A percentile compares a stretch with the other conserved stretches of the same genome.
phyloP scores from a whole-genome alignment of 2,797 vertebrate genomes.

The Tragelaphus eurycerus region DNA sequence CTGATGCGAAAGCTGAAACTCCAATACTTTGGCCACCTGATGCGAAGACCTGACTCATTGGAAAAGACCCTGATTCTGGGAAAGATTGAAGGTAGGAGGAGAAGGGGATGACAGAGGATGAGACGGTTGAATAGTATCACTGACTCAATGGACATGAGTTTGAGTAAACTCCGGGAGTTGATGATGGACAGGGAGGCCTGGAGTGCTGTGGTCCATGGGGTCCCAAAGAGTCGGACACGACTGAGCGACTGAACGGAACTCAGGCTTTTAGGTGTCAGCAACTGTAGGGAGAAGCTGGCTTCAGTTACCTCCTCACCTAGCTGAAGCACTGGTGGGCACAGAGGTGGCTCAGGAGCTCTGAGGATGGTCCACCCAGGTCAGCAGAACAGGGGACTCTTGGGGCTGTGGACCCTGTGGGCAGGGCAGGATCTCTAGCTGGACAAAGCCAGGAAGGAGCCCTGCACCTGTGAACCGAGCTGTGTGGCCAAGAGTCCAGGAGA shows the following conservation, averaged over 20 bases:
- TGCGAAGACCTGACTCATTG: not conserved
- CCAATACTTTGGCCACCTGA: not conserved
- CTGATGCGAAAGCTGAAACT: not conserved
- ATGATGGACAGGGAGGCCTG: not conserved
- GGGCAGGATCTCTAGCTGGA: not conserved
- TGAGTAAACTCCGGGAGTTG: not conserved
- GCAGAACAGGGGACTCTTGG: not conserved
- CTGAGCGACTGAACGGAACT: not conserved
- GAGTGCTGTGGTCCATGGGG: not conserved
- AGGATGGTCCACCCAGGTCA: not conserved
- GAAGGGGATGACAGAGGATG: not conserved
- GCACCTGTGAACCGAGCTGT: not conserved
- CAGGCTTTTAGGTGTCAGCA: not conserved
- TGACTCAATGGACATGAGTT: not conserved
- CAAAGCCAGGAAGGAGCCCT: not conserved
- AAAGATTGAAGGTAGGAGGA: not conserved
- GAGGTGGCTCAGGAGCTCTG: not conserved
- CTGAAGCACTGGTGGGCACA: not conserved
- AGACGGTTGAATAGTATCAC: not conserved
- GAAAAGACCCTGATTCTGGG: not conserved
- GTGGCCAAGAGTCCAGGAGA: not conserved
- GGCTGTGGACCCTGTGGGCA: no score
- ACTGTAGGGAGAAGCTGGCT: not conserved
- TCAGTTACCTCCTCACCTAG: not conserved
- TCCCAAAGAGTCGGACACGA: not conserved